phyloP scores from a whole-genome alignment of 2,113 vertebrate genomes.

The Tonatia bakeri region DNA sequence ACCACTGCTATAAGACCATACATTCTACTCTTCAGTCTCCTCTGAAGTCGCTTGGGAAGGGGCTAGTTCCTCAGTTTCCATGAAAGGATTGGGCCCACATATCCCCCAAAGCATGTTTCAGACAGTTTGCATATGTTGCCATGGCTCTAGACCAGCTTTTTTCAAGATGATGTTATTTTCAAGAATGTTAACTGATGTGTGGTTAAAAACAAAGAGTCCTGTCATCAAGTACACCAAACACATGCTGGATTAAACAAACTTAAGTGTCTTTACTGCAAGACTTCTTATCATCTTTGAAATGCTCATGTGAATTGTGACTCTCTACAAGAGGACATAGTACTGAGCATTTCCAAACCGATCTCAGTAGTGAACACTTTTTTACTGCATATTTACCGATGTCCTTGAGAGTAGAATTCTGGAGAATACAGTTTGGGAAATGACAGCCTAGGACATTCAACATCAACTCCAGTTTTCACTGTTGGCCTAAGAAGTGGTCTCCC shows the following conservation, averaged over 20 bases:
- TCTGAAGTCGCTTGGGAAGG: neutral
- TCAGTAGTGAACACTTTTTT: neutral
- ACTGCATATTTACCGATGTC: neutral
- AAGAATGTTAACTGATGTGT: neutral
- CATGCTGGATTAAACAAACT: neutral
- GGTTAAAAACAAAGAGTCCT: neutral
- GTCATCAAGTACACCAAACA: neutral
- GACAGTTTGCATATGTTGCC: neutral
- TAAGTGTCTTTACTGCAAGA: neutral
- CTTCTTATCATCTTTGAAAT: neutral
- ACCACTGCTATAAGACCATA: neutral
- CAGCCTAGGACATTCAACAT: neutral
- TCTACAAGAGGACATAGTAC: neutral
- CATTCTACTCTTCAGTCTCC: neutral
- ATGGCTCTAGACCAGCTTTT: neutral
- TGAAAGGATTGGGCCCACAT: neutral
- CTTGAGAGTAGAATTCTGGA: neutral
- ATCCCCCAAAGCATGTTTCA: neutral
- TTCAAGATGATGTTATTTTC: neutral
- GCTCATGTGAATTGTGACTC: neutral
- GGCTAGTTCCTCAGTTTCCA: neutral
- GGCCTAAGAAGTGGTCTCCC: neutral
- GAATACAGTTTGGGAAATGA: neutral
- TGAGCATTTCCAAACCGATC: neutral
- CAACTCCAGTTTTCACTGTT: neutral